Base-by-base conservation (phyloP, 1,140 invertebrate species). In the Forficula auricularia region DNA sequence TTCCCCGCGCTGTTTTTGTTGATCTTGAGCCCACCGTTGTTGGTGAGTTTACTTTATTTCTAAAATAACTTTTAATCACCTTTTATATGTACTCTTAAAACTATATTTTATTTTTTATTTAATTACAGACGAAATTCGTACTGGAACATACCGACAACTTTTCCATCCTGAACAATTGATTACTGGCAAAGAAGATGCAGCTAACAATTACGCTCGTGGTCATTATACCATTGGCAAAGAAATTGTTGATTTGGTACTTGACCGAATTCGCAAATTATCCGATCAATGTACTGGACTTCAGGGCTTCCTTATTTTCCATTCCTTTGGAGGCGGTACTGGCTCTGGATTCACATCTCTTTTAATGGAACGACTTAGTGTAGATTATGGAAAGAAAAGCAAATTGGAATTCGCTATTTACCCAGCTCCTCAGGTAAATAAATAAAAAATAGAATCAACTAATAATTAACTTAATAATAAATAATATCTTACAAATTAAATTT, bases 221-320 rank as follows among this genome's bases (percentile, higher is more conserved):
- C 85, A 89, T 64, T 90, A 90, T 68, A 90, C 86, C 45, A 84
- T 89, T 56, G 85, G 85, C 48, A 89, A 84, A 63, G 85, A 85
- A 63, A 79, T 84, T 52, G 77, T 88, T 8, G 82, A 86, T 50
- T 55, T 80, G 14, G 82, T 86, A 2, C 55, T 86, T 45, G 83
- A 87, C 57, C 63, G 75, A 40, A 76, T 85, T 44, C 68, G 81
- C 30, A 83, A 85, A 60, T 62, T 85, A 42, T 78, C 83, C 9
- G 86, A 90, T 56, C 80, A 86, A 61, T 90, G 86, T 61, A 80
- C 79, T 34, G 82, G 85, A 19, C 64, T 79, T 3, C 84, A 90
- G 60, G 86, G 86, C 14, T 90, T 90, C 61, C 66, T 91, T 9
- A 81, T 90, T 50, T 90, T 89, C 61, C 85, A 88, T 61, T 82